Evolutionary conservation across 2,888 invertebrate genomes (phyloP).

Genomic region (Philhelius pedissequus): DNA sequence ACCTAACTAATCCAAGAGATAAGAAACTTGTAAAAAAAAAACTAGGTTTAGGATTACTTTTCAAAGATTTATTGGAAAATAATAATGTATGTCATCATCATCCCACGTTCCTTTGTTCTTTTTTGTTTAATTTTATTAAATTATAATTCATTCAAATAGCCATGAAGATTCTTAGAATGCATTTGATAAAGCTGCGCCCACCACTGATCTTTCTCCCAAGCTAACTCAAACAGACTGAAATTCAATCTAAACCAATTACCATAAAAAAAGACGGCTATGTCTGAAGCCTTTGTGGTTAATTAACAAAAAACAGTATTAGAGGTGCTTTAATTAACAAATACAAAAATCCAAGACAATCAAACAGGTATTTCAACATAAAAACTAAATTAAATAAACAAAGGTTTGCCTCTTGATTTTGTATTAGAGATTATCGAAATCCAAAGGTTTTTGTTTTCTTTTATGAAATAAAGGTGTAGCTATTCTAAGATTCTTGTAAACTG

Average conservation of each 20-base stretch:
- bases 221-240: background rate
- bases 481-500: background rate
- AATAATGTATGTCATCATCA: conserved; percentile 26
- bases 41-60: conserved; percentile 12
- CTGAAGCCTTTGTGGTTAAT: conserved; percentile 29
- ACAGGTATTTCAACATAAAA: conserved; percentile 9
- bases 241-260: conserved; percentile 39
- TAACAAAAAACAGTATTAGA: conserved; percentile 19
- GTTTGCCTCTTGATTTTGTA: conserved; percentile 1
- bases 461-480: background rate
- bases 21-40: background rate
- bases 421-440: background rate
- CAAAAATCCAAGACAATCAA: conserved; percentile 16
- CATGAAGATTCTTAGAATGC: conserved; percentile 14
- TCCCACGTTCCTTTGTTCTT: conserved; percentile 39
- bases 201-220: conserved; percentile 7
- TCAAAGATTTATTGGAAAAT: conserved; percentile 5
- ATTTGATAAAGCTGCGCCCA: conserved; percentile 29
- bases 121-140: background rate
- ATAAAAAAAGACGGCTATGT: conserved; percentile 30
- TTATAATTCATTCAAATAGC: conserved; percentile 52
- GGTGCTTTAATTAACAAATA: conserved; percentile 36
- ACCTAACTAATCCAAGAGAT: conserved; percentile 2
- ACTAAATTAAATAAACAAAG: conserved; percentile 18
- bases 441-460: background rate